Base-by-base conservation (phyloP, 1,140 invertebrate genomes). In the Leguminivora glycinivorella region DNA sequence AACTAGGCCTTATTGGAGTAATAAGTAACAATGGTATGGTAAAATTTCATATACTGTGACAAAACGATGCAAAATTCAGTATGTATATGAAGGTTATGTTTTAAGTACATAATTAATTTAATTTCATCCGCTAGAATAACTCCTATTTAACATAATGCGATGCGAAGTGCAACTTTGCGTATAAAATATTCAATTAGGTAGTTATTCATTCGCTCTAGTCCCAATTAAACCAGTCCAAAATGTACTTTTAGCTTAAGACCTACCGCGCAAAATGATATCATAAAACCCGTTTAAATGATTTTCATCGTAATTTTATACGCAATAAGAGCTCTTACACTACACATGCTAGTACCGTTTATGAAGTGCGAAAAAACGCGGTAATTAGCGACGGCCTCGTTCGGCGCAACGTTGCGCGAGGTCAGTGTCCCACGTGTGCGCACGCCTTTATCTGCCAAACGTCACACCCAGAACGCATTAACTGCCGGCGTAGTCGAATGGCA, bases 381-480 rank as follows among this genome's bases (percentile, higher is more conserved):
- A 72, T 58, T 69, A 68, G 24, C 17, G 31, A 56, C 69, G 68
- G 43, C 58, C 58, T 69, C 68, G 70, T 70, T 34, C 26, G 67
- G 56, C 40, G 34, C 56, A 40, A 56, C 63, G 68, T 76, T 76
- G 34, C 25, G 38, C 66, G 75, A 76, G 75, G 75, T 74, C 70
- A 74, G 75, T 73, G 71, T 72, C 72, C 75, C 25, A 31, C 67
- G 70, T 63, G 58, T 63, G 58, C 17, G 34, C 58, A 63, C 58
- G 58, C 58, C 58, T 63, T 63, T 29, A 63, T 63, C 47, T 52
- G 22, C 14, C 47, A 52, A 17, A 10, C 19, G 10, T 19, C 5
- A 22, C n/a, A 22, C 9, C 19, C 47, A 52, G 3, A 52, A 52
- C 47, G 47, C 17, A 52, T 19, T 22, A 52, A 52, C 17, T 52